Base-by-base conservation (phyloP, 1,140 invertebrate genomes). In the Calliopsis andreniformis region DNA sequence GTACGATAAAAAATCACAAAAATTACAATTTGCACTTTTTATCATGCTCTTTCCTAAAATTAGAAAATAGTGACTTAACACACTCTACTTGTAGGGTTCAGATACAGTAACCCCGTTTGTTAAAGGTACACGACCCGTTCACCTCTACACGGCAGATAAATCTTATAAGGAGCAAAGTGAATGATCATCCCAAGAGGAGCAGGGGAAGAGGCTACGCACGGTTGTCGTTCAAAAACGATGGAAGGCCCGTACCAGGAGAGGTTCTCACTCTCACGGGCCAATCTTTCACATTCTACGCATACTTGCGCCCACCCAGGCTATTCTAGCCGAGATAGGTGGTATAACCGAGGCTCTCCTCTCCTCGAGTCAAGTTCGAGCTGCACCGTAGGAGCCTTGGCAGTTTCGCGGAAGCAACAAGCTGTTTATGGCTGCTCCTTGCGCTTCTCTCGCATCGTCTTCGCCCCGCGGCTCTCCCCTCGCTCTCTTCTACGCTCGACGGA, bases 381-480 rank as follows among this genome's bases (percentile, higher is more conserved):
- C 71, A 63, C 58, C 49, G 62, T 78, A 79, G 68, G 49, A 80
- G 78, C 79, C 71, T 79, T 71, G 79, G 78, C 81, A 86, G 86
- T 88, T 89, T 87, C 88, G 85, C 86, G 86, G 89, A 90, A 92
- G 91, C 91, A 92, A 92, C 91, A 92, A 92, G 91, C 91, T 92
- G 91, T 92, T 92, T 92, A 92, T 91, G 88, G 90, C 87, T 88
- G 87, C 81, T 88, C 85, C 87, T 87, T 87, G 83, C 83, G 78
- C 82, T 72, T 58, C 82, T 71, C 77, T 62, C 76, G 43, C 47
- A 76, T 82, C 84, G 76, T 30, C 55, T 25, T 23, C 0, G n/a
- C 12, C 67, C 8, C 35, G 0, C 14, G n/a, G 16, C 20, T 32
- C 35, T 3, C 61, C 72, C 23, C 76, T 76, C 55, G 45, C 39